Conservation (phyloP, 2,888 invertebrate species). For the Petrolisthes manimaculis region DNA sequence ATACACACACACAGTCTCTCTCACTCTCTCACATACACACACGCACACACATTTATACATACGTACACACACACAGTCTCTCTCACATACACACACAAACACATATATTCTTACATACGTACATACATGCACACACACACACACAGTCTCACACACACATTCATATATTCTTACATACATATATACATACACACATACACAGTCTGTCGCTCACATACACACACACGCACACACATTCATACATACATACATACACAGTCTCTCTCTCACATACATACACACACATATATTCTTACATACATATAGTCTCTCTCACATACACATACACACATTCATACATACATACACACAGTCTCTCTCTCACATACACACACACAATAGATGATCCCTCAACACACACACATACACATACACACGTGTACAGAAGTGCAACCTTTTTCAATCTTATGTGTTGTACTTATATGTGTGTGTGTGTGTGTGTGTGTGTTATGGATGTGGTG, state of each 20-base stretch:
- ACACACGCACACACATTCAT: background rate
- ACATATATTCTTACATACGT: no score
- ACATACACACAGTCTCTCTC: conserved; percentile 11
- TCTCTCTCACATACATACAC: no score
- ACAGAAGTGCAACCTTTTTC: no score
- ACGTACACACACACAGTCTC: conserved; percentile 10
- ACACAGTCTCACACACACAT: background rate
- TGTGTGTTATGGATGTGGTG: no score
- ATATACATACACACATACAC: background rate
- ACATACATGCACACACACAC: background rate
- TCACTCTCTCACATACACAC: background rate
- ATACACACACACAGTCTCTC: background rate
- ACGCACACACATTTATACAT: background rate
- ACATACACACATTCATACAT: conserved; percentile 28
- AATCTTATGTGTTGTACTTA: no score
- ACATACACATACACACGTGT: background rate
- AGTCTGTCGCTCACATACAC: no score
- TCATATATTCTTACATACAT: background rate
- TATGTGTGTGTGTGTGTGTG: no score
- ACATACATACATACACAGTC: background rate
- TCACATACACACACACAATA: conserved; percentile 24
- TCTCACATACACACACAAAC: background rate
- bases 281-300: background rate
- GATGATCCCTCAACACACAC: conserved; percentile 1
- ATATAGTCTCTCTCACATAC: conserved; percentile 15